These are phyloP conservation scores for Ochropacha duplaris DNA, from an alignment of 2,888 invertebrate genomes.

Conservation along the genomic window DNA sequence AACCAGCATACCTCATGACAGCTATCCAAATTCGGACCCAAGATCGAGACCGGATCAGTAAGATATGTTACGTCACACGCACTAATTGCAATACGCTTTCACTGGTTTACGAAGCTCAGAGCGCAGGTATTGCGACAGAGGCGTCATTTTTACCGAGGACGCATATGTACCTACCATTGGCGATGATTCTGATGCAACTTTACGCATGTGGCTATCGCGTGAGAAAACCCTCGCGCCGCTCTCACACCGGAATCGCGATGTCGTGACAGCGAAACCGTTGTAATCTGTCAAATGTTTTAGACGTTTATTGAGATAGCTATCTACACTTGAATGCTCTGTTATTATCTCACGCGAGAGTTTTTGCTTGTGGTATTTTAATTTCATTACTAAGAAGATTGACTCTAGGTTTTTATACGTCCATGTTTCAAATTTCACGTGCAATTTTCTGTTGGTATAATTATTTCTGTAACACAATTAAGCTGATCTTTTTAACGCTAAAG, in stretches of 20 bases:
- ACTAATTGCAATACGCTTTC: conserved; percentile 52
- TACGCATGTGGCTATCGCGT: conserved; percentile 14
- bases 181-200: conserved; percentile 25
- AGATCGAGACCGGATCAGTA: conserved; percentile 9
- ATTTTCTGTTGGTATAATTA: not conserved
- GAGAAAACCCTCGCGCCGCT: conserved; percentile 19
- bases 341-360: not conserved
- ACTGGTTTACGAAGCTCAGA: conserved; percentile 41
- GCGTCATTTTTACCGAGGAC: conserved; percentile 26
- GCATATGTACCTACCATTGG: conserved; percentile 1
- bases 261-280: conserved; percentile 1
- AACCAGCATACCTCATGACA: not conserved
- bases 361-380: not conserved
- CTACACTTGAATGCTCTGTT: conserved; percentile 1
- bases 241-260: conserved; percentile 5
- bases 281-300: not conserved
- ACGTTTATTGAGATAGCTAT: not conserved
- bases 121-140: conserved; percentile 16
- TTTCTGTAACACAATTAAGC: too few species aligned
- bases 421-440: not conserved
- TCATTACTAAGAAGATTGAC: not conserved
- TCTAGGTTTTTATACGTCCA: not conserved
- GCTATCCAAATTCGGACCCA: conserved; percentile 31
- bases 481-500: too few species aligned
- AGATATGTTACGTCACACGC: conserved; percentile 37